Evolutionary conservation across 2,797 vertebrate species (phyloP).

Genomic region (Mareca penelope): DNA sequence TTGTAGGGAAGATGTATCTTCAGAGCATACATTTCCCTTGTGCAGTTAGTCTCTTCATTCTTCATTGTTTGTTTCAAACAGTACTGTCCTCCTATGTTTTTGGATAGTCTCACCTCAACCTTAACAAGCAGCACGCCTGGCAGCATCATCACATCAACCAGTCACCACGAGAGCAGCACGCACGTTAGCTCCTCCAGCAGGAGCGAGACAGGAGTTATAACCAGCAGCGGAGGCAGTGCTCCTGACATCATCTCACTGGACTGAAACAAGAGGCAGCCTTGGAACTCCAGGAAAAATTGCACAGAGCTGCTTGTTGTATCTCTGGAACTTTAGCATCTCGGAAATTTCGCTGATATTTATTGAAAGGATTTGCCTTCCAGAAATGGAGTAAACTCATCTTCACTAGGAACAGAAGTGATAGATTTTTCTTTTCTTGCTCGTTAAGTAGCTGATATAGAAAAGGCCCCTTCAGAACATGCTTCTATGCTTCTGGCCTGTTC

Average conservation of each 20-base stretch:
- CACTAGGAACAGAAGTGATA: slow-evolving; percentile 31
- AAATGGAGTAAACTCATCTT: background rate
- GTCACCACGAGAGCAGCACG: slow-evolving; percentile 83
- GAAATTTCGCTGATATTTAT: slow-evolving; percentile 75
- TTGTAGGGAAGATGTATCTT: slow-evolving; percentile 33
- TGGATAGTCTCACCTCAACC: slow-evolving; percentile 91
- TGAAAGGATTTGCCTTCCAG: slow-evolving; percentile 60
- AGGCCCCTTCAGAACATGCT: slow-evolving; percentile 19
- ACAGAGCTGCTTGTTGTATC: slow-evolving; percentile 31
- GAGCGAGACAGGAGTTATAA: slow-evolving; percentile 83
- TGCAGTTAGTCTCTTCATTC: slow-evolving; percentile 73
- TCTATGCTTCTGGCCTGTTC: background rate
- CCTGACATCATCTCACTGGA: slow-evolving; percentile 94
- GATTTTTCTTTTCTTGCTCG: background rate
- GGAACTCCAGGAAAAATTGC: slow-evolving; percentile 41
- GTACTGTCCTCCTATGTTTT: slow-evolving; percentile 95
- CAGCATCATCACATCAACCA: slow-evolving; percentile 85
- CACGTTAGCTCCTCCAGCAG: slow-evolving; percentile 83
- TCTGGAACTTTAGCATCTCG: slow-evolving; percentile 10
- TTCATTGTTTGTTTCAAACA: slow-evolving; percentile 88
- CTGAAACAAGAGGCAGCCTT: slow-evolving; percentile 70
- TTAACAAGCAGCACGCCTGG: slow-evolving; percentile 86
- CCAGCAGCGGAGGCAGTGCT: slow-evolving; percentile 78
- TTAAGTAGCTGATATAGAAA: slow-evolving; percentile 1
- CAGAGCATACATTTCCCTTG: slow-evolving; percentile 25